Evolutionary conservation across 2,888 invertebrate genomes (phyloP).

Genomic region (Ferrisia virgata): DNA sequence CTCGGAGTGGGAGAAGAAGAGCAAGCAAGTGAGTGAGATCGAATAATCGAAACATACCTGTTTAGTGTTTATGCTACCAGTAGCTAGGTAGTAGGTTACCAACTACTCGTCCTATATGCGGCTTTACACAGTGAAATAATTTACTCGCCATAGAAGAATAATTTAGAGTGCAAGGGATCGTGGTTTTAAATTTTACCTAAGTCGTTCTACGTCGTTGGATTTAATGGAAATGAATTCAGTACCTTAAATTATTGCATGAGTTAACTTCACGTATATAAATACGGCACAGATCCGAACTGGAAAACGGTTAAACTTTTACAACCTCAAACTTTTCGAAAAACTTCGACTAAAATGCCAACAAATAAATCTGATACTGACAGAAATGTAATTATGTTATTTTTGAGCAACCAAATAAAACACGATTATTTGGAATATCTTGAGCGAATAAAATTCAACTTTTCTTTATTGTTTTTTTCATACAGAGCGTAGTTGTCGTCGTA

Average conservation of each 20-base stretch:
- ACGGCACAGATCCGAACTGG: slow-evolving; percentile 25
- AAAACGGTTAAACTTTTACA: slow-evolving; percentile 39
- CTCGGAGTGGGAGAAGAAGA: background rate
- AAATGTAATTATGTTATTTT: slow-evolving; percentile 33
- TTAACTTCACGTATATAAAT: slow-evolving; percentile 44
- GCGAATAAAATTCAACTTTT: background rate
- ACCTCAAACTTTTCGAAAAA: slow-evolving; percentile 34
- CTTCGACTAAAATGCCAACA: background rate
- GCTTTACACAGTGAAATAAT: background rate
- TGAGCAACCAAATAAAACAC: slow-evolving; percentile 4
- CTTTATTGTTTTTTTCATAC: background rate
- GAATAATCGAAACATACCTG: slow-evolving; percentile 13
- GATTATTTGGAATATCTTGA: background rate
- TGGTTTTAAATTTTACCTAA: slow-evolving; percentile 43
- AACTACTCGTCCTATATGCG: background rate
- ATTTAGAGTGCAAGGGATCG: slow-evolving; percentile 25
- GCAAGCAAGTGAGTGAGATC: background rate
- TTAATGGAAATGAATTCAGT: slow-evolving; percentile 44
- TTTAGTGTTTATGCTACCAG: background rate
- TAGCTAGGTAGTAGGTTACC: too few species aligned
- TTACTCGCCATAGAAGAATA: slow-evolving; percentile 26
- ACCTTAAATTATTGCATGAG: slow-evolving; percentile 44
- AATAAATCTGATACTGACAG: slow-evolving; percentile 45
- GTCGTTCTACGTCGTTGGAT: slow-evolving; percentile 42
- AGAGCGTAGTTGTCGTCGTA: background rate